Conservation (phyloP, 2,888 invertebrate species). For the Lasioglossum lativentre region DNA sequence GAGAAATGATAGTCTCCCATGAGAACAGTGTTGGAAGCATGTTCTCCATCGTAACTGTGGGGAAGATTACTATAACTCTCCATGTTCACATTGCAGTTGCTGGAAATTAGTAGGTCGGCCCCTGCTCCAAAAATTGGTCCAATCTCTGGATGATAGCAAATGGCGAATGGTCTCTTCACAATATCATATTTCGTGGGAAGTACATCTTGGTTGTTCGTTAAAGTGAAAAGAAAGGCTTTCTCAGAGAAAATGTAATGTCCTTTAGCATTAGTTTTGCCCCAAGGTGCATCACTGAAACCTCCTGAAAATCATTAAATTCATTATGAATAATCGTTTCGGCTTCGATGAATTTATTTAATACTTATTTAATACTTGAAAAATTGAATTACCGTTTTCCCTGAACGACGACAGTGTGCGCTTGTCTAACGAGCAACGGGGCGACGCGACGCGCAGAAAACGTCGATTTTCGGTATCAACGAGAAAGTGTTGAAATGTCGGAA, state of each 20-base stretch:
- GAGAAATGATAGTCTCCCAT: conserved; percentile 95
- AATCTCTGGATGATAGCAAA: conserved; percentile 96
- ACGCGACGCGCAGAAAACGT: background rate
- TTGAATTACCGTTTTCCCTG: background rate
- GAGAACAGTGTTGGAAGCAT: conserved; percentile 88
- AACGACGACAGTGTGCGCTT: background rate
- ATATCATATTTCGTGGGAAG: conserved; percentile 93
- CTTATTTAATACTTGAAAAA: too few species aligned
- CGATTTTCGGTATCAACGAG: background rate
- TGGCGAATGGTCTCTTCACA: conserved; percentile 94
- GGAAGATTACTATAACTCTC: conserved; percentile 97
- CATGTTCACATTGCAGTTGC: conserved; percentile 94
- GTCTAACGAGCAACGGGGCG: too few species aligned
- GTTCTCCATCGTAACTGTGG: conserved; percentile 94
- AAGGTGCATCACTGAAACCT: conserved; percentile 93
- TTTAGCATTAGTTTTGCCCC: conserved; percentile 89
- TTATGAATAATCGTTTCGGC: too few species aligned
- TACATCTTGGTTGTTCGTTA: conserved; percentile 89
- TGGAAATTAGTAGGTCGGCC: conserved; percentile 94
- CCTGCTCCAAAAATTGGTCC: conserved; percentile 98
- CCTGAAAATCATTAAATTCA: too few species aligned
- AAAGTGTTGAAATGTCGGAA: background rate
- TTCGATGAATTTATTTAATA: too few species aligned
- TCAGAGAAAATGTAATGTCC: conserved; percentile 94
- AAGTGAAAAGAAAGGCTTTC: conserved; percentile 93